Evolutionary conservation across 1,140 invertebrate genomes (phyloP), one percentile per base, ranked within the genome.

Genomic region (Heliconius hewitsoni): DNA sequence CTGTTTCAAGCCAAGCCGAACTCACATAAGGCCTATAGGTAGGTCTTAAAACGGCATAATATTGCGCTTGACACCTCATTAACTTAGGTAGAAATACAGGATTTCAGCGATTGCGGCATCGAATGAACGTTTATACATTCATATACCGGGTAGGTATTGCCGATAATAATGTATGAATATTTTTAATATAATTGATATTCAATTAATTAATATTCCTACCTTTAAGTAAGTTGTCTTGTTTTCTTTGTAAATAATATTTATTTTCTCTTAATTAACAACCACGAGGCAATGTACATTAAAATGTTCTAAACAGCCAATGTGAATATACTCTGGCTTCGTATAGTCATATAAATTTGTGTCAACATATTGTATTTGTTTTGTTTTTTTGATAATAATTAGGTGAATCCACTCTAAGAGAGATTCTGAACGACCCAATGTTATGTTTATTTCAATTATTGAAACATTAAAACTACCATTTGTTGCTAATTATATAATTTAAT

Each of bases 61-160:
- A 90, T 89, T 87, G 86, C 80, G 80, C 82, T 87, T 89, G 84
- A 90, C 87, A 89, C 88, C 81, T 89, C 86, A 88, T 92, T 86
- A 89, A 82, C 70, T 84, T 88, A 82, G 80, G 80, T 84, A 82
- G 83, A 90, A 86, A 86, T 86, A 85, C 81, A 80, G 74, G 78
- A 71, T 84, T 86, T 79, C 80, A 82, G 82, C 88, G 78, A 84
- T 82, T 83, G 80, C 72, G 42, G 72, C 70, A 76, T 76, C 78
- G 37, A 8, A n/a, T 76, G 52, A 73, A 80, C 50, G 57, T 82
- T 79, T 74, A 76, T 73, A 82, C 70, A 71, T 76, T 66, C 74
- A 76, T 83, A 80, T 73, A 76, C 71, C 27, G 74, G 50, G 76
- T 77, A 83, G 76, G 79, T 77, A 72, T 70, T 81, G 71, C 75